phyloP scores from a whole-genome alignment of 2,113 vertebrate species.

The Chionomys nivalis region DNA sequence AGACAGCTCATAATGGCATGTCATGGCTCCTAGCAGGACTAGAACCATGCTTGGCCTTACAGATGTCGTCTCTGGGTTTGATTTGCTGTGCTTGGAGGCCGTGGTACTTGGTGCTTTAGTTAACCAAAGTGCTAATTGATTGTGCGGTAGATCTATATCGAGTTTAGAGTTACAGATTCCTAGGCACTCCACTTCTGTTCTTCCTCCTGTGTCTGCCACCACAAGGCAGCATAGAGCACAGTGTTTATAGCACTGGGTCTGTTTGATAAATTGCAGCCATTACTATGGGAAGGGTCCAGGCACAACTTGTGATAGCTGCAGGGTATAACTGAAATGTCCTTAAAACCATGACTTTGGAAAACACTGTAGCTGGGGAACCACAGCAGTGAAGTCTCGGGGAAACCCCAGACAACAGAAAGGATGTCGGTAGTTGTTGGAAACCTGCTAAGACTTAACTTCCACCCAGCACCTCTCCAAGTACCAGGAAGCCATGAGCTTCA shows the following conservation, averaged over 20 bases:
- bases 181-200: not conserved
- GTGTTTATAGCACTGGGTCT: not conserved
- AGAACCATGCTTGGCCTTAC: no score
- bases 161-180: not conserved
- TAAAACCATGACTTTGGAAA: not conserved
- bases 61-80: not conserved
- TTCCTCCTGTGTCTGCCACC: slow-evolving; percentile 3
- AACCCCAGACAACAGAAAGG: slow-evolving; percentile 4
- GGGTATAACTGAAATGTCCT: not conserved
- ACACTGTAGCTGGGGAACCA: not conserved
- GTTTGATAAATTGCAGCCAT: not conserved
- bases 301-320: not conserved
- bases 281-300: slow-evolving; percentile 29
- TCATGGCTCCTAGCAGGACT: not conserved
- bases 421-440: not conserved
- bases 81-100: not conserved
- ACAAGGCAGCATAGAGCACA: not conserved
- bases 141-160: not conserved
- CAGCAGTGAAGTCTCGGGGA: not conserved
- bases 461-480: not conserved
- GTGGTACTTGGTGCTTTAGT: not conserved
- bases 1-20: not conserved
- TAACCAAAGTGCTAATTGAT: not conserved
- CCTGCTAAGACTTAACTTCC: slow-evolving; percentile 16
- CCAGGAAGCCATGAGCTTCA: not conserved